Conservation (phyloP, 2,113 vertebrate genomes). For the Cyanoderma ruficeps region DNA sequence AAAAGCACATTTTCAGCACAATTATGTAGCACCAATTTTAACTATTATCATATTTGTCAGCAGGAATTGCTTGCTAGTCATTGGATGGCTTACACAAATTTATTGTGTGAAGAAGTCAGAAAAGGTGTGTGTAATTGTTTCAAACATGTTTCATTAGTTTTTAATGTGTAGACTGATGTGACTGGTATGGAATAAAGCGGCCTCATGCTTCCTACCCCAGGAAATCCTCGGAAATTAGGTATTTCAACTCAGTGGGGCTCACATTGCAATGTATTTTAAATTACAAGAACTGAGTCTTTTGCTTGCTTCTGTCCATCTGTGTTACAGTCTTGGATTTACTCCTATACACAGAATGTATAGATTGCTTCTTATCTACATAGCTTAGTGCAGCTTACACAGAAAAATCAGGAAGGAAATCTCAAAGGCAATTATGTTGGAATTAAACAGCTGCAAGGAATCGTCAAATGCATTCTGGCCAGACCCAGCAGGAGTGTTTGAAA, state of each 20-base stretch:
- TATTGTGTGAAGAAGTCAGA: background rate
- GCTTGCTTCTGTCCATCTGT: constrained; percentile 27
- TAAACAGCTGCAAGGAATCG: constrained; percentile 4
- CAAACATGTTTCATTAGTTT: constrained; percentile 21
- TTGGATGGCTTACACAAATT: background rate
- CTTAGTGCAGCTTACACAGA: constrained; percentile 14
- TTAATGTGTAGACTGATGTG: constrained; percentile 5
- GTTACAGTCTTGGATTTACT: constrained; percentile 18
- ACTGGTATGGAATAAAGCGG: background rate
- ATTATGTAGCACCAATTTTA: constrained; percentile 27
- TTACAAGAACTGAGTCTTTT: background rate
- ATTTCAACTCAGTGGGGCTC: constrained; percentile 38
- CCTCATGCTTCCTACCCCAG: constrained; percentile 16
- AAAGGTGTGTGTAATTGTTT: constrained; percentile 48
- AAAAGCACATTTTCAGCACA: constrained; percentile 12
- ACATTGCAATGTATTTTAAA: constrained; percentile 45
- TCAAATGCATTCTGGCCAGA: background rate
- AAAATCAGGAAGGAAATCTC: constrained; percentile 43
- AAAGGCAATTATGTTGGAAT: constrained; percentile 46
- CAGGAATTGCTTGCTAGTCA: background rate
- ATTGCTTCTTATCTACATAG: constrained; percentile 37
- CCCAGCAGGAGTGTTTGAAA: background rate
- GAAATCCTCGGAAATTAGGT: constrained; percentile 37
- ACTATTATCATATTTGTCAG: constrained; percentile 3
- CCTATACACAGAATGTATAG: background rate